Base-by-base conservation (phyloP, 2,888 invertebrate genomes). In the Amblyjoppa proteus region DNA sequence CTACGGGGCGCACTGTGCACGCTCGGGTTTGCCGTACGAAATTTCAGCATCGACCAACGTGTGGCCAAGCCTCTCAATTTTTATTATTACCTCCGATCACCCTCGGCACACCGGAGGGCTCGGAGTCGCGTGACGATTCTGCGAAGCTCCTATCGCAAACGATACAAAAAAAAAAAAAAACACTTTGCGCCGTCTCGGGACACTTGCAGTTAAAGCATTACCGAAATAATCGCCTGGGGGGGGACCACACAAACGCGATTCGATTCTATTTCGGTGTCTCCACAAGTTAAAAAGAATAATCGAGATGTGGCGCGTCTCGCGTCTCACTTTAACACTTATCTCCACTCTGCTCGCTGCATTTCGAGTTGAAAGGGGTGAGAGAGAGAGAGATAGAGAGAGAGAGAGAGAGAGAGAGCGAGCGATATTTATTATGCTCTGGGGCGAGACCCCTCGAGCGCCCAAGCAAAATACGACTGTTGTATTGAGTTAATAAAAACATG, bases 281-380 rank as follows among this genome's bases (percentile, higher is more conserved):
- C 45, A 20, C 31, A 56, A 49, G 64, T 66, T 86, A 86, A 86
- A 86, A 86, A 86, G 83, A 86, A 83, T 86, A 86, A 86, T 86
- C 77, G 68, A 45, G 68, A 66, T 73, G 38, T 34, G 64, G 31
- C 71, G 45, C 51, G 80, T 77, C 61, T 61, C 45, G 69, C 58
- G n/a, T 71, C 16, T 49, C 45, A 20, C 61, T 71, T 78, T 20
- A 38, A 38, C 51, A 34, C 2, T 58, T 20, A 5, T 41, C 49
- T 51, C 25, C 28, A 13, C 31, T 25, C 53, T n/a, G n/a, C 31
- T 31, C 51, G 31, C 20, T n/a, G 16, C 7, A 6, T 31, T 69
- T 56, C 56, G 45, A 16, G 45, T 11, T 11, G 45, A 16, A 5
- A 16, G 45, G 45, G 45, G 45, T 3, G 45, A 16, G 45, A 45